Conservation (phyloP, 2,888 invertebrate species). For the Alentia gelatinosa region DNA sequence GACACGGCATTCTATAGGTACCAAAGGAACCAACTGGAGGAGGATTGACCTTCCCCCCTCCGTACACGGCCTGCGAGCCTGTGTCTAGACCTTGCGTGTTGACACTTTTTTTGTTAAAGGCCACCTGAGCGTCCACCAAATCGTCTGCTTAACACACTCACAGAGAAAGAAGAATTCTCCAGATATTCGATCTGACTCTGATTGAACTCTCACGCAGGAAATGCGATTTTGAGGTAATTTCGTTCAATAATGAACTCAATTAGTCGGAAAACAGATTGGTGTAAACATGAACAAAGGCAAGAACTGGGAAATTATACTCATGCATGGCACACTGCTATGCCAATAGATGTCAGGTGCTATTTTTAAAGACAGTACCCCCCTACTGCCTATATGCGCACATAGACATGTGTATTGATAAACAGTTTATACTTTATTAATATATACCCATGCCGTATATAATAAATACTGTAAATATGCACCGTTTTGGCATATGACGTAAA, state of each 20-base stretch:
- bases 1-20: background rate
- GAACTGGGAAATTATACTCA: too few relatives aligned
- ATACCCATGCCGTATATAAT: too few relatives aligned
- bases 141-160: background rate
- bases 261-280: background rate
- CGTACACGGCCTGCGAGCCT: background rate
- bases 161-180: background rate
- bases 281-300: too few relatives aligned
- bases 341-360: too few relatives aligned
- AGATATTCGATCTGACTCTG: background rate
- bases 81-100: background rate
- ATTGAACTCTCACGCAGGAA: background rate
- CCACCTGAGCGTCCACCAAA: background rate
- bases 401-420: too few relatives aligned
- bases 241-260: background rate
- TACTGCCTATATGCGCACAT: too few relatives aligned
- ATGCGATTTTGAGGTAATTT: background rate
- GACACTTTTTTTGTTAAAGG: background rate
- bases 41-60: background rate
- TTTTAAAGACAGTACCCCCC: too few relatives aligned
- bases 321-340: too few relatives aligned
- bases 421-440: too few relatives aligned
- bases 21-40: background rate
- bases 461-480: too few relatives aligned
- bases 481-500: too few relatives aligned